phyloP scores from a whole-genome alignment of 1,140 invertebrate genomes.

The Oncopeltus fasciatus region DNA sequence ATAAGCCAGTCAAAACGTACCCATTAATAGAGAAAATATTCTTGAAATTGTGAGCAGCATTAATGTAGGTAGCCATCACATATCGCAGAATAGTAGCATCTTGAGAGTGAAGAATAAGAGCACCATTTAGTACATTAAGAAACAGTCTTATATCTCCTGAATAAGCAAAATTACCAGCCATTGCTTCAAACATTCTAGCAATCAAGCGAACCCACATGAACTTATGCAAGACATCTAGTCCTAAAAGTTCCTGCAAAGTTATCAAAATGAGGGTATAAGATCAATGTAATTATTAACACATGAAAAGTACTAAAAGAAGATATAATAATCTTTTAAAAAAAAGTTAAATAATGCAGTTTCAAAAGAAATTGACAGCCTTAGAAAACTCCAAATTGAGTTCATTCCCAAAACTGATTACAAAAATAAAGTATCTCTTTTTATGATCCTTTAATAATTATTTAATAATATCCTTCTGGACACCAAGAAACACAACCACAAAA shows the following conservation, averaged over 20 bases:
- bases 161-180: slow-evolving; percentile 96
- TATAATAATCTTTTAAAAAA: background rate
- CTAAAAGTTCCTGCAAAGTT: slow-evolving; percentile 63
- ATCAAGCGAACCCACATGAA: slow-evolving; percentile 97
- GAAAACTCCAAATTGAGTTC: no score
- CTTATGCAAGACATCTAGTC: slow-evolving; percentile 92
- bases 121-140: slow-evolving; percentile 92
- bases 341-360: no score
- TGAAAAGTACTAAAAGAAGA: background rate
- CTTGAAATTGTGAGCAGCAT: slow-evolving; percentile 95
- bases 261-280: no score
- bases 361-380: no score
- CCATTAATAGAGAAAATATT: slow-evolving; percentile 98
- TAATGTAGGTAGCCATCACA: slow-evolving; percentile 93
- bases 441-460: no score
- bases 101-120: slow-evolving; percentile 91
- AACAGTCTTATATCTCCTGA: slow-evolving; percentile 95
- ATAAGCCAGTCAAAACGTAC: no score
- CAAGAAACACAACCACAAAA: no score
- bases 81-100: slow-evolving; percentile 89
- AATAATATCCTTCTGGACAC: no score
- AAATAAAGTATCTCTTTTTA: no score
- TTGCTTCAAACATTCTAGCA: slow-evolving; percentile 93
- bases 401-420: no score
- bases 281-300: no score